phyloP scores from a whole-genome alignment of 1,140 invertebrate species.

The Drosophila melanogaster region DNA sequence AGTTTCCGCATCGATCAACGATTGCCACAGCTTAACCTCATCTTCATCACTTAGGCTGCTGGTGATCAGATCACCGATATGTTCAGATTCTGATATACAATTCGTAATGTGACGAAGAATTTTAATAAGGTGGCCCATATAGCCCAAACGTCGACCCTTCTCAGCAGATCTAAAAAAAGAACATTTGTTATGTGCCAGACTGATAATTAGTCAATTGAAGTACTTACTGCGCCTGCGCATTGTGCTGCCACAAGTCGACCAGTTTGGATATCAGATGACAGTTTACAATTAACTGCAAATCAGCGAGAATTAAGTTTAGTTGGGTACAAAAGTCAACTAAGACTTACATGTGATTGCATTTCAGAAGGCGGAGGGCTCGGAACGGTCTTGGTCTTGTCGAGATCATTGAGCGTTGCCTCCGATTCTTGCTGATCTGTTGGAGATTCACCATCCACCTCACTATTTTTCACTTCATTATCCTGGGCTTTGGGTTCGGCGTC shows the following conservation, averaged over 20 bases:
- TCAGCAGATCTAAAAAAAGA: slow-evolving; percentile 56
- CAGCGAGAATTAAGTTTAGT: not conserved
- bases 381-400: slow-evolving; percentile 59
- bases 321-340: not conserved
- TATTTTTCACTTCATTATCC: slow-evolving; percentile 42
- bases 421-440: slow-evolving; percentile 32
- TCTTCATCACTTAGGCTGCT: slow-evolving; percentile 62
- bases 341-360: slow-evolving; percentile 80
- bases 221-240: slow-evolving; percentile 86
- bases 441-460: slow-evolving; percentile 16
- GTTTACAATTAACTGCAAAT: slow-evolving; percentile 88
- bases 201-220: too few species aligned
- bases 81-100: slow-evolving; percentile 79
- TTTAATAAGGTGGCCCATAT: slow-evolving; percentile 92
- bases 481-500: not conserved
- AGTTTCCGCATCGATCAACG: slow-evolving; percentile 68
- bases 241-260: slow-evolving; percentile 88
- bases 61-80: slow-evolving; percentile 81
- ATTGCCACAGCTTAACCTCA: slow-evolving; percentile 69
- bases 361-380: slow-evolving; percentile 63
- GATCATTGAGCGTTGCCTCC: slow-evolving; percentile 56
- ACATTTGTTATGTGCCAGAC: slow-evolving; percentile 14
- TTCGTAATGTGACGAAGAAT: slow-evolving; percentile 85
- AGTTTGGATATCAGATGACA: slow-evolving; percentile 88
- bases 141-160: slow-evolving; percentile 87